These are phyloP conservation scores for Panagrolaimus sp. DNA, from an alignment of 1,140 invertebrate species.

Conservation along the genomic window DNA sequence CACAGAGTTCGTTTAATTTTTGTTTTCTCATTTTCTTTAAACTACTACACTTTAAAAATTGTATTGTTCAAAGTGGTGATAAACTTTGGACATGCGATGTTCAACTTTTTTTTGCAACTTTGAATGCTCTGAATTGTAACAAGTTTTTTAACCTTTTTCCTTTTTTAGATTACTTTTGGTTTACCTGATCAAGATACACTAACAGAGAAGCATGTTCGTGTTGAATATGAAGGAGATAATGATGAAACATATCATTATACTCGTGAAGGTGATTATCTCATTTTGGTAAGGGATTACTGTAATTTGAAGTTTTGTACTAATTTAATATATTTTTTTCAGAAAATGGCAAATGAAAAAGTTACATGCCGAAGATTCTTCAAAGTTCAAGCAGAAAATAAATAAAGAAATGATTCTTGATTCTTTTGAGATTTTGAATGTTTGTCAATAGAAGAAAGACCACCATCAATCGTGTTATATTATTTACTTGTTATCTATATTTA, in stretches of 20 bases:
- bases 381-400: constrained; percentile 5
- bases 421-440: neutral
- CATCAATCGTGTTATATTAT: constrained; percentile 9
- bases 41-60: neutral
- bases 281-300: constrained; percentile 37
- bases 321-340: constrained; percentile 31
- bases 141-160: neutral
- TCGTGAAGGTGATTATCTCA: neutral
- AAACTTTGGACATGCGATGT: neutral
- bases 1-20: too few species aligned
- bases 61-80: neutral
- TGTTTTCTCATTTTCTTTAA: neutral
- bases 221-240: too few species aligned
- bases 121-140: too few species aligned
- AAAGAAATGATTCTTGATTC: too few species aligned
- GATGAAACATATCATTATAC: too few species aligned
- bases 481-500: constrained; percentile 8
- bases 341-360: constrained; percentile 36
- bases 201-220: too few species aligned
- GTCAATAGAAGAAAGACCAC: constrained; percentile 6
- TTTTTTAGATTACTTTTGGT: too few species aligned
- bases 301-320: neutral
- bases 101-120: too few species aligned
- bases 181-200: too few species aligned
- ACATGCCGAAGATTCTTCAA: constrained; percentile 36